Evolutionary conservation across 2,888 invertebrate genomes (phyloP).

Genomic region (Drosophila atroscutellata): DNA sequence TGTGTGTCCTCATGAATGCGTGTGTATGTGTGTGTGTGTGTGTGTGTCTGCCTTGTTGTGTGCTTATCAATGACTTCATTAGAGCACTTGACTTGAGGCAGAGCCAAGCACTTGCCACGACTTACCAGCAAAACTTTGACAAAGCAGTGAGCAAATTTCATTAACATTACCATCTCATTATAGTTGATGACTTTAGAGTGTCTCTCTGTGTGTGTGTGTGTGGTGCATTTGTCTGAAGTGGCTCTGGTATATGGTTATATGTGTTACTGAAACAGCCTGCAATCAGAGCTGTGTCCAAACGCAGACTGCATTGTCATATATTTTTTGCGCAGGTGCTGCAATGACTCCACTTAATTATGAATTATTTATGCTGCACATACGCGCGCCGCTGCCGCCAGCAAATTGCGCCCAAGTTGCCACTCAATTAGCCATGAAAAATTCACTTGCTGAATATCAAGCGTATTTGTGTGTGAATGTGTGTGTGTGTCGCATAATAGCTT

Average conservation of each 20-base stretch:
- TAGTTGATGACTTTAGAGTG: conserved; percentile 63
- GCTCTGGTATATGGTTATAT: conserved; percentile 14
- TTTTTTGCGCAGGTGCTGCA: conserved; percentile 43
- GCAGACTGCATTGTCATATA: conserved; percentile 16
- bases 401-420: conserved; percentile 77
- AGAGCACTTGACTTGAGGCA: conserved; percentile 60
- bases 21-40: neutral
- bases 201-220: conserved; percentile 9
- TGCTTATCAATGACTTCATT: conserved; percentile 80
- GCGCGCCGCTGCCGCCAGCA: conserved; percentile 37
- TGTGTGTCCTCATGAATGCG: neutral
- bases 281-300: conserved; percentile 22
- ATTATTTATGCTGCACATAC: conserved; percentile 65
- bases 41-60: conserved; percentile 33
- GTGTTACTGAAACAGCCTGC: conserved; percentile 8
- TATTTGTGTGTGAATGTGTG: neutral
- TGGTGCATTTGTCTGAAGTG: conserved; percentile 14
- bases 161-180: conserved; percentile 80
- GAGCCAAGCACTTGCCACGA: conserved; percentile 17
- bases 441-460: conserved; percentile 49
- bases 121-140: conserved; percentile 55
- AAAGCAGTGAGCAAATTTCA: conserved; percentile 71
- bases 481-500: neutral
- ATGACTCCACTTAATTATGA: conserved; percentile 63
- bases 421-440: conserved; percentile 76